Conservation (phyloP, 1,140 invertebrate genomes). For the Piezodorus guildinii region DNA sequence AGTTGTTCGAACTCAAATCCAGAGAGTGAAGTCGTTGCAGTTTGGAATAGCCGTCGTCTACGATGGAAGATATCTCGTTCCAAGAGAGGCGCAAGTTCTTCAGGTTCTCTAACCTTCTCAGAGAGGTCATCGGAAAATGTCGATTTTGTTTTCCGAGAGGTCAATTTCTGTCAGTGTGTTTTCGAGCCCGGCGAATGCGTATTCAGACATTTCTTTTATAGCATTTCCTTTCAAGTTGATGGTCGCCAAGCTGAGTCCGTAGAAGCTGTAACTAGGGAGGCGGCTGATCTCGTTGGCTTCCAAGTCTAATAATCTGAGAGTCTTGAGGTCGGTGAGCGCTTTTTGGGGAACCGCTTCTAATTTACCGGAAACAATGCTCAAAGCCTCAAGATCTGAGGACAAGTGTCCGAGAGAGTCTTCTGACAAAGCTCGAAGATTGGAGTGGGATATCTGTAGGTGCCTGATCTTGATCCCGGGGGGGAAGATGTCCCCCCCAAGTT, state of each 20-base stretch:
- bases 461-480: conserved; percentile 56
- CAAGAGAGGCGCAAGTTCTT: conserved; percentile 62
- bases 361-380: conserved; percentile 69
- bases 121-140: conserved; percentile 65
- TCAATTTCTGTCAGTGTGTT: conserved; percentile 67
- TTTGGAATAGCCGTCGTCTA: conserved; percentile 55
- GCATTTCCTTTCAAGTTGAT: conserved; percentile 74
- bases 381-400: conserved; percentile 60
- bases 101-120: conserved; percentile 61
- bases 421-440: conserved; percentile 57
- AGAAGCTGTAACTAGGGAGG: conserved; percentile 75
- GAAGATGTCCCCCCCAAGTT: conserved; percentile 57
- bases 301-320: conserved; percentile 65
- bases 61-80: conserved; percentile 64
- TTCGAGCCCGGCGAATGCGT: conserved; percentile 75
- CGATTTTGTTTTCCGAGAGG: conserved; percentile 73
- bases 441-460: conserved; percentile 72
- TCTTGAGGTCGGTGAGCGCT: conserved; percentile 56
- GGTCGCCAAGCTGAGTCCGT: conserved; percentile 66
- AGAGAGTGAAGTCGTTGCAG: conserved; percentile 60
- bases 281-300: conserved; percentile 73
- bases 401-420: conserved; percentile 61
- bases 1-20: conserved; percentile 77
- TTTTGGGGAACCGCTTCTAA: conserved; percentile 68
- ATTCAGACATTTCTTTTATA: conserved; percentile 63